Evolutionary conservation across 2,888 invertebrate genomes (phyloP), one percentile per base, ranked within the genome.

Genomic region (Hydraecia micacea): DNA sequence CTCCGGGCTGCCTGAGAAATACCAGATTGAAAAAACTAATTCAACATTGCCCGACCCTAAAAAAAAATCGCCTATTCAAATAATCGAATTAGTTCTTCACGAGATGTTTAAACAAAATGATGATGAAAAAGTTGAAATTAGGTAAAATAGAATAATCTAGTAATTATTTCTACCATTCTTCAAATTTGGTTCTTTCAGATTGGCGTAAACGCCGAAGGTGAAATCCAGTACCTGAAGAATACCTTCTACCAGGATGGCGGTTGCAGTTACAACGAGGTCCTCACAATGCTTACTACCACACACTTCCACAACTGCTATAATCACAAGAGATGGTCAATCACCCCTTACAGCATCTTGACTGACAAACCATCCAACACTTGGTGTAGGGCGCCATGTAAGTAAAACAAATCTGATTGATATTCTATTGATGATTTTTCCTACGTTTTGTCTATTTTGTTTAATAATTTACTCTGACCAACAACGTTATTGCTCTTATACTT

Each of bases 361-460:
- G 98, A 98, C 89, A 94, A 97, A 1, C 97, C 98, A 0, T 95
- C 97, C 3, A 98, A 98, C 83, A 98, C 98, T 0, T 97, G 97
- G 88, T 97, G 97, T 85, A 95, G 98, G 88, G 97, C 98, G 3
- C 98, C 98, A 0, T 86, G 88, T 88, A 74, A 76, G 87, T 86
- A 71, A n/a, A 60, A 5, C 9, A 42, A 18, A 21, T 55, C 6
- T 21, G 0, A 6, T 42, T 8, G 0, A 52, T 32, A 13, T n/a
- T 55, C 2, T 2, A 18, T 63, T 28, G 1, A 63, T 11, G 18
- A 13, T 25, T 11, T 49, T 36, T 63, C 13, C 0, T 32, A 1
- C 0, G 2, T 25, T 73, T n/a, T 8, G 2, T 18, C 0, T 11
- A 42, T 15, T n/a, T 13, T 39, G 13, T 2, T 46, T n/a, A 18